Evolutionary conservation across 2,888 invertebrate genomes (phyloP), one percentile per base, ranked within the genome.

Genomic region (Boloria selene): DNA sequence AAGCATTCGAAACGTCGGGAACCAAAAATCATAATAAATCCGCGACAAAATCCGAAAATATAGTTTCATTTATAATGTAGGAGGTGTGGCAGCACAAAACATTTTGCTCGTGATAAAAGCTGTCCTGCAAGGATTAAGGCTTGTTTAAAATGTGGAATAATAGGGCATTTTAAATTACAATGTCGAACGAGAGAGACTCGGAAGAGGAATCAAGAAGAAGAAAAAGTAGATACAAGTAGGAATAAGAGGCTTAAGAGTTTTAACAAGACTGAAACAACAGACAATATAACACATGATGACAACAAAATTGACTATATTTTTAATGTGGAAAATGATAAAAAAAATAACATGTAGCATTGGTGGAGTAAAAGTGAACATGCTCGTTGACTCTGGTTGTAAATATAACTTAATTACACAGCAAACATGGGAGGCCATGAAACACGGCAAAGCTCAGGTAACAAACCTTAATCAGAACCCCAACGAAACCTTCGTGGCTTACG

Each of bases 351-450:
- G 68, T 52, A 3, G 17, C 18, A 26, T 69, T 10, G 65, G 69
- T n/a, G 64, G 69, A 16, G 45, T 52, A 44, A 38, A 70, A 51
- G 51, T 67, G 7, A 49, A 74, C 2, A 73, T 73, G 73, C 51
- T 73, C 3, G 64, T 72, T n/a, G 73, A 73, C 53, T 75, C 73
- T 0, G 73, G 70, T 0, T 70, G 69, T 22, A 52, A 62, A 22
- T 31, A 26, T 4, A 62, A 67, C 42, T n/a, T 67, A 51, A 54
- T 67, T 18, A 62, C 58, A n/a, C 49, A 62, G 10, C 52, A 62
- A 31, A 53, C 66, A 4, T 67, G 62, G 64, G 22, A 22, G 13
- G 18, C 45, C 45, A 67, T 63, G 38, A 18, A 14, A 49, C 59
- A 50, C 4, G 49, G 14, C 61, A 65, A 22, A 22, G 22, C 22